Evolutionary conservation across 2,888 invertebrate genomes (phyloP).

Genomic region (Hypolimnas misippus): DNA sequence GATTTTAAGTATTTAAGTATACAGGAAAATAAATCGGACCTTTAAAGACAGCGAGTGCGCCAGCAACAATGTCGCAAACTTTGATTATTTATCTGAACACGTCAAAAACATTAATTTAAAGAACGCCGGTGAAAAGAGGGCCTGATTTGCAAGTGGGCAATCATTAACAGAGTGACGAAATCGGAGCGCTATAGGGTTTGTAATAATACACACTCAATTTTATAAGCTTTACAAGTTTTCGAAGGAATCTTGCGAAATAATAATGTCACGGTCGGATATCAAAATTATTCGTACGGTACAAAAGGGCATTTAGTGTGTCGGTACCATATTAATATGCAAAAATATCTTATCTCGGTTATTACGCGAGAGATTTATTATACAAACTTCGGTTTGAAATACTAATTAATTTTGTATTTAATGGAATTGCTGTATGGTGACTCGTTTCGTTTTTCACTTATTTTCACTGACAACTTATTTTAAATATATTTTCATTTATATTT

Average conservation of each 20-base stretch:
- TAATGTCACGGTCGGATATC: conserved; percentile 75
- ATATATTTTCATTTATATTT: background rate
- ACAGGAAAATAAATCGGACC: conserved; percentile 6
- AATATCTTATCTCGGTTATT: conserved; percentile 26
- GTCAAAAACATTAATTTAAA: conserved; percentile 47
- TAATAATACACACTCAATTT: conserved; percentile 56
- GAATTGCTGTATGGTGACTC: background rate
- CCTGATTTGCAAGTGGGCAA: conserved; percentile 44
- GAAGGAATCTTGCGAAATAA: conserved; percentile 61
- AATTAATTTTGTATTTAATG: conserved; percentile 9
- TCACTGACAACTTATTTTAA: background rate
- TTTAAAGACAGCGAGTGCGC: background rate
- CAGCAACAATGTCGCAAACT: conserved; percentile 31
- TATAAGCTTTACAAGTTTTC: conserved; percentile 65
- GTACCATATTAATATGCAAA: conserved; percentile 32
- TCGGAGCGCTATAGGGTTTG: conserved; percentile 59
- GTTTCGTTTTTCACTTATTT: background rate
- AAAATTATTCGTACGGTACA: conserved; percentile 57
- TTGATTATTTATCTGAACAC: conserved; percentile 42
- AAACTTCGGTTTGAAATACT: conserved; percentile 8
- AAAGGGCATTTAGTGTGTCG: conserved; percentile 58
- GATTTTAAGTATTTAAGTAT: background rate
- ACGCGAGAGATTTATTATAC: conserved; percentile 21
- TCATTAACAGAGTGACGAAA: conserved; percentile 67
- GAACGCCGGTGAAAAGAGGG: conserved; percentile 33